Base-by-base conservation (phyloP, 2,113 vertebrate genomes). In the Phaethon lepturus region DNA sequence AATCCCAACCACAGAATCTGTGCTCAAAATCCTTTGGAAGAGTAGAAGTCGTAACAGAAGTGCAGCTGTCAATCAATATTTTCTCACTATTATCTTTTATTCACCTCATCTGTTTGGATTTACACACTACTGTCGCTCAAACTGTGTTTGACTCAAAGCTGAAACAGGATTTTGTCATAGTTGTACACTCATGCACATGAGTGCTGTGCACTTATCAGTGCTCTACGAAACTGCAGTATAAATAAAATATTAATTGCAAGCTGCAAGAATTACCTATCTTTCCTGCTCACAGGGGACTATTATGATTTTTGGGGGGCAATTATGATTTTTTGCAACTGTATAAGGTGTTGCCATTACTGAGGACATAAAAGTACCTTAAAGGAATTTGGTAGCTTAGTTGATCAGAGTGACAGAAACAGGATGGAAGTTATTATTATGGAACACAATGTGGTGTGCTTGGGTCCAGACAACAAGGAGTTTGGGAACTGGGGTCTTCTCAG, bases 1-100 rank as follows among this genome's bases (percentile, higher is more conserved):
- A 96, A 97, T 97, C 93, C 85, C 82, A 93, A 5, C 12, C 59
- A 88, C 67, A 93, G 75, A 79, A 80, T 94, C 74, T 67, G n/a
- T 71, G 45, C 75, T 92, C 82, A 91, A 69, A 95, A 93, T 88
- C 85, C 78, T 92, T 88, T 80, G 67, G 82, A 94, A 76, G 26
- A 88, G 75, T 29, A 88, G 56, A 78, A 85, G 45, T 66, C 90
- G 63, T 49, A 84, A 93, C 49, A 3, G 40, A 96, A 45, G 74
- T 88, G 35, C 25, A 71, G 7, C 55, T 95, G 90, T 52, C 88
- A 96, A 82, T 96, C 75, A 86, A 89, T 40, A 29, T 83, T 86
- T 73, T 95, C 45, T 77, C 45, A 66, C n/a, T 92, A 69, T 71
- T 91, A 68, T 89, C 69, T 90, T 83, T 83, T 60, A 76, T 88